These are phyloP conservation scores for Eulemur rufifrons DNA, from an alignment of 2,113 vertebrate genomes.

Conservation along the genomic window DNA sequence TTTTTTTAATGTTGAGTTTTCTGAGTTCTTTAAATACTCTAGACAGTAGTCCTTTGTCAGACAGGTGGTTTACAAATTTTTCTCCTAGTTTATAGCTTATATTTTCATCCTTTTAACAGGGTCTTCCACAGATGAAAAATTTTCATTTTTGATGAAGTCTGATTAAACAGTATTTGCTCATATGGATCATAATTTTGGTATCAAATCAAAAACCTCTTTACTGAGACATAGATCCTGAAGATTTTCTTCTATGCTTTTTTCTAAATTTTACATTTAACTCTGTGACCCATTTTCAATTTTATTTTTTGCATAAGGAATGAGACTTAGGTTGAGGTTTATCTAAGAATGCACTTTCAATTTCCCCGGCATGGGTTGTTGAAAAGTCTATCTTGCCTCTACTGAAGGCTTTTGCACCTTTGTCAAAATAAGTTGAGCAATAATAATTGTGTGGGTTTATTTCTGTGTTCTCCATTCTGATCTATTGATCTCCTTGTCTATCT, in stretches of 20 bases:
- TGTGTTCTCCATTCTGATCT: neutral
- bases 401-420: neutral
- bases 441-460: neutral
- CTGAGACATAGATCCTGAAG: neutral
- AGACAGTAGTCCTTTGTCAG: neutral
- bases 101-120: neutral
- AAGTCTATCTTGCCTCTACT: neutral
- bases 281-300: neutral
- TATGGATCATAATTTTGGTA: neutral
- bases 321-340: neutral
- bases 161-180: neutral
- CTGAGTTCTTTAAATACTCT: neutral
- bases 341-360: neutral
- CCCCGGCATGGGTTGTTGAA: neutral
- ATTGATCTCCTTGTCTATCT: neutral
- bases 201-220: neutral
- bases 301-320: neutral
- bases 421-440: neutral
- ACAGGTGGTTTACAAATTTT: neutral
- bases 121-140: neutral
- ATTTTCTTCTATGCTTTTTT: neutral
- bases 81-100: neutral
- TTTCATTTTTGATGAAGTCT: neutral
- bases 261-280: neutral
- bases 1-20: neutral